These are phyloP conservation scores for Eubucco bourcierii DNA, from an alignment of 2,113 vertebrate species.

Conservation along the genomic window DNA sequence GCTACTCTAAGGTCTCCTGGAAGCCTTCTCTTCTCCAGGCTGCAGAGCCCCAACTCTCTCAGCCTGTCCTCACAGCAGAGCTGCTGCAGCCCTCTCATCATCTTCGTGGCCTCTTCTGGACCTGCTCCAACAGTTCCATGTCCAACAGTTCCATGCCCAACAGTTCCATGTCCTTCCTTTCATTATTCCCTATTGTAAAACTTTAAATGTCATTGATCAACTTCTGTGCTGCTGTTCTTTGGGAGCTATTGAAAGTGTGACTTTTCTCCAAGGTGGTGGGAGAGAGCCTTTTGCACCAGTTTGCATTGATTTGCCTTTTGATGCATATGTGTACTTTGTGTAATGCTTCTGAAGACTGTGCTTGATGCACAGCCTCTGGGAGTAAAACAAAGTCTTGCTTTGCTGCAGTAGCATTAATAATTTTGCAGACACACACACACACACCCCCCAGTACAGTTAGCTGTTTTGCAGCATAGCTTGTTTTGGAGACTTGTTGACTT, in stretches of 20 bases:
- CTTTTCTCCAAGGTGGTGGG: neutral
- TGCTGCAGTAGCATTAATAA: neutral
- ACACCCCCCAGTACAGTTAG: neutral
- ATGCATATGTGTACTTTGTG: neutral
- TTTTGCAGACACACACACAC: neutral
- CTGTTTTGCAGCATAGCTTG: neutral
- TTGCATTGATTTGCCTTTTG: neutral
- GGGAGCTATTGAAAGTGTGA: neutral
- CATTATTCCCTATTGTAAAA: neutral
- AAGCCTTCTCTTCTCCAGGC: no score
- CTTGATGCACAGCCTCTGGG: neutral
- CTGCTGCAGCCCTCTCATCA: no score
- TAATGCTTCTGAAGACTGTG: neutral
- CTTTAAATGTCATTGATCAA: neutral
- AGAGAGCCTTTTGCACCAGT: neutral
- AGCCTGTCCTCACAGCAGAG: no score
- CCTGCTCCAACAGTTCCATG: no score
- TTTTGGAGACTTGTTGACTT: neutral
- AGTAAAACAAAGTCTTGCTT: neutral
- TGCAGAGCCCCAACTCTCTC: no score
- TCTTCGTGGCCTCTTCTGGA: no score
- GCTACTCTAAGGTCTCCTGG: no score
- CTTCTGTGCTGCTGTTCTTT: neutral
- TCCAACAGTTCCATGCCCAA: no score
- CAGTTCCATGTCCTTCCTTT: neutral